phyloP scores from a whole-genome alignment of 2,113 vertebrate species.

The Neomonachus schauinslandi region DNA sequence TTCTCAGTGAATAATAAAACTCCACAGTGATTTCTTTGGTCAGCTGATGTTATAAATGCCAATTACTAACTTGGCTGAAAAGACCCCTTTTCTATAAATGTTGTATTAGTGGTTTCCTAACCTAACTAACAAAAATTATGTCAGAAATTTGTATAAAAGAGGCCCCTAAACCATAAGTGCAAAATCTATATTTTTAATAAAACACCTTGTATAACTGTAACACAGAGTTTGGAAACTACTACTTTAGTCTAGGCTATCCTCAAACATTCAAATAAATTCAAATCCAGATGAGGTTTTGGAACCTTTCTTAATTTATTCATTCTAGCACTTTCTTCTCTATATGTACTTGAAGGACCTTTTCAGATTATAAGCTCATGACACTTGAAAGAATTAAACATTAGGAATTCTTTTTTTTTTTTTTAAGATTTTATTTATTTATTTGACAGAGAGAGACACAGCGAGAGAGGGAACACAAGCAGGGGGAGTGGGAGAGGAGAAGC shows the following conservation, averaged over 20 bases:
- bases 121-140: constrained; percentile 17
- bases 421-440: too few relatives aligned
- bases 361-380: neutral
- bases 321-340: neutral
- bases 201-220: neutral
- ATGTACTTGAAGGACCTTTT: neutral
- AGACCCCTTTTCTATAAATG: neutral
- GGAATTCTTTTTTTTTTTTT: neutral
- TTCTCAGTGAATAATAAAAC: neutral
- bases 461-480: too few relatives aligned
- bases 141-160: constrained; percentile 4
- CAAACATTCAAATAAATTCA: constrained; percentile 27
- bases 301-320: neutral
- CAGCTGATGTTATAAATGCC: neutral
- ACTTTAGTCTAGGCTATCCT: neutral
- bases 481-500: too few relatives aligned
- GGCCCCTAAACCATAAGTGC: neutral
- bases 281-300: neutral
- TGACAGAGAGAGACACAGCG: too few relatives aligned
- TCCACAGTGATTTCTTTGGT: neutral
- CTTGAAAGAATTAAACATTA: constrained; percentile 10
- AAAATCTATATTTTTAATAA: constrained; percentile 49
- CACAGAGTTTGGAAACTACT: neutral
- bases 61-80: neutral
- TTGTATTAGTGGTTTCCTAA: neutral